phyloP scores from a whole-genome alignment of 2,888 invertebrate genomes.

The Leptodirus hochenwartii region DNA sequence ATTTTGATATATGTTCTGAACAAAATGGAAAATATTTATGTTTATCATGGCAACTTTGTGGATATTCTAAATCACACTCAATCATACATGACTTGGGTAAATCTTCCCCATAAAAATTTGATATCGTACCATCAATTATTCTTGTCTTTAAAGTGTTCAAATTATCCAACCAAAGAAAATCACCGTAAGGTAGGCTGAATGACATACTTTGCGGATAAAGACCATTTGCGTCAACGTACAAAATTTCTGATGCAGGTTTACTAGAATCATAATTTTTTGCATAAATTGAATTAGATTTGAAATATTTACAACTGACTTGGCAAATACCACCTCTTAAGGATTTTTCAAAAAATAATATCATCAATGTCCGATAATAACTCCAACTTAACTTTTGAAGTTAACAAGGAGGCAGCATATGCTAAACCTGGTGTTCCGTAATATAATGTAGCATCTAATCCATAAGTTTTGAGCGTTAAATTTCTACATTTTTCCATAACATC shows the following conservation, averaged over 20 bases:
- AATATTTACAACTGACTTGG: constrained; percentile 5
- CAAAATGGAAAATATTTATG: constrained; percentile 5
- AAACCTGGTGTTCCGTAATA: constrained; percentile 3
- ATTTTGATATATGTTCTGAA: too few relatives aligned
- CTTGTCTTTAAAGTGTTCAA: neutral
- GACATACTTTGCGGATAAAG: constrained; percentile 1
- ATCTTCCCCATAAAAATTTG: constrained; percentile 1
- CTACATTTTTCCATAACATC: too few relatives aligned
- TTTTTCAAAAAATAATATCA: constrained; percentile 2
- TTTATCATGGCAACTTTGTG: constrained; percentile 1
- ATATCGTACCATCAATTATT: constrained; percentile 1
- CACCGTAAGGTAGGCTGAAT: constrained; percentile 1
- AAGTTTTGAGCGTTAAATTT: too few relatives aligned
- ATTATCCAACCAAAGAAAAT: constrained; percentile 3
- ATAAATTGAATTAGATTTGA: neutral
- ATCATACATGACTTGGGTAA: neutral
- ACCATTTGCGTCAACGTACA: constrained; percentile 3
- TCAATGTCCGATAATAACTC: constrained; percentile 4
- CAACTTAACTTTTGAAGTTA: constrained; percentile 2
- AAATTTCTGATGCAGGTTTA: neutral
- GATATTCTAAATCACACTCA: neutral
- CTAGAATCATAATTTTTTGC: constrained; percentile 1
- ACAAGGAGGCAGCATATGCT: constrained; percentile 2
- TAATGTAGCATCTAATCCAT: too few relatives aligned
- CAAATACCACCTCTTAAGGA: constrained; percentile 3